A percentile compares a stretch with the other conserved stretches of the same genome.
Evolutionary conservation across 2,113 vertebrate genomes (phyloP).

Genomic region (Conger conger): DNA sequence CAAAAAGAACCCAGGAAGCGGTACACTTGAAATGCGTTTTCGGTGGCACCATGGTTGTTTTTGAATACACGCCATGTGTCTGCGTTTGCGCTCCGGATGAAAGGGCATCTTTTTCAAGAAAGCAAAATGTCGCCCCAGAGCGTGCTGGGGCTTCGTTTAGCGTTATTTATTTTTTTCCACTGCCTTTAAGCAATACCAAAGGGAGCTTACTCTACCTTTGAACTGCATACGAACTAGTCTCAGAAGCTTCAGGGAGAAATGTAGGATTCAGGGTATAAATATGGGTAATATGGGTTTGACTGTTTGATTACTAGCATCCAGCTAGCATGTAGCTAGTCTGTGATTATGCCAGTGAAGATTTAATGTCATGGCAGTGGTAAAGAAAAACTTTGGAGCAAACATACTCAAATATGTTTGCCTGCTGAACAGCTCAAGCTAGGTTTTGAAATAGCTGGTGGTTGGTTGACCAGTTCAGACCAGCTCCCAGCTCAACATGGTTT

Average conservation of each 20-base stretch:
- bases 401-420: no score
- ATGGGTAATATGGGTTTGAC: neutral
- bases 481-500: no score
- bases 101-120: slow-evolving; percentile 10
- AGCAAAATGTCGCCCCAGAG: neutral
- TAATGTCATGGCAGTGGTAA: no score
- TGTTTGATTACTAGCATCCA: neutral
- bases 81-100: slow-evolving; percentile 4
- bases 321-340: no score
- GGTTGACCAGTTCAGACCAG: no score
- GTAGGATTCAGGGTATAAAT: neutral
- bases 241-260: neutral
- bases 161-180: neutral
- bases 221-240: neutral
- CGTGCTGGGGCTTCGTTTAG: neutral
- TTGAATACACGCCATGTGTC: neutral
- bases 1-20: neutral
- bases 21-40: slow-evolving; percentile 9
- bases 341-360: no score
- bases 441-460: no score
- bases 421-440: no score
- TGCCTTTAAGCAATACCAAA: neutral
- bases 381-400: no score
- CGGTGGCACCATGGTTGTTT: neutral
- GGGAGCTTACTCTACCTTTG: neutral